Conservation (phyloP, 2,888 invertebrate species). For the Blastobasis adustella region DNA sequence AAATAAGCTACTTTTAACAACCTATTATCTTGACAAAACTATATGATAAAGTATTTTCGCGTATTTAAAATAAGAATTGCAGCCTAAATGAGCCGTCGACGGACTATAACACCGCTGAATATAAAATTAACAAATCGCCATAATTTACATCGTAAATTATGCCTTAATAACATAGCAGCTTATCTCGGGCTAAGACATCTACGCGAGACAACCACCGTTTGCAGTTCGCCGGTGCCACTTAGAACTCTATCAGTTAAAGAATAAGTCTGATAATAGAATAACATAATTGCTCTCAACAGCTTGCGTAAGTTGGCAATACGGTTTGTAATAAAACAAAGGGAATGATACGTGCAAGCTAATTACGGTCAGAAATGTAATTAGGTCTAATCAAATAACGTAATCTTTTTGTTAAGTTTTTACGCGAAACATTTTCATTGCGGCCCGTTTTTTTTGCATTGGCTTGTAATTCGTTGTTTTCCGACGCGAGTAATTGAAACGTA, state of each 20-base stretch:
- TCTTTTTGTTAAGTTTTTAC: constrained; percentile 53
- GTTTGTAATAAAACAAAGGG: constrained; percentile 67
- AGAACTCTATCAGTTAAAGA: too few relatives aligned
- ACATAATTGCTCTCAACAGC: too few relatives aligned
- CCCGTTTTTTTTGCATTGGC: constrained; percentile 20
- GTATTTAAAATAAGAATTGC: constrained; percentile 20
- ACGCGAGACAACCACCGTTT: constrained; percentile 17
- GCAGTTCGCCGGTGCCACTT: too few relatives aligned
- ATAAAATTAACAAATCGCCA: constrained; percentile 68
- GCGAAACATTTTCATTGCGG: constrained; percentile 37
- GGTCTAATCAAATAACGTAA: constrained; percentile 69
- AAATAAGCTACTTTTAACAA: too few relatives aligned
- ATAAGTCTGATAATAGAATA: too few relatives aligned
- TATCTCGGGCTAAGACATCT: constrained; percentile 65
- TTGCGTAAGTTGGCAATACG: constrained; percentile 22
- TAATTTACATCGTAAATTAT: constrained; percentile 66
- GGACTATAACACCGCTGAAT: constrained; percentile 40
- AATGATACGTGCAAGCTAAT: constrained; percentile 68
- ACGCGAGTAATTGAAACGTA: constrained; percentile 33
- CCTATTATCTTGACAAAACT: too few relatives aligned
- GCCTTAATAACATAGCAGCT: constrained; percentile 60
- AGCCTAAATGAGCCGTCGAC: constrained; percentile 37
- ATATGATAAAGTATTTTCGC: constrained; percentile 24
- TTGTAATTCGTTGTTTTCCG: constrained; percentile 27
- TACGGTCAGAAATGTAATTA: constrained; percentile 68